Conservation (phyloP, 2,113 vertebrate genomes). For the Sinocyclocheilus rhinocerous region DNA sequence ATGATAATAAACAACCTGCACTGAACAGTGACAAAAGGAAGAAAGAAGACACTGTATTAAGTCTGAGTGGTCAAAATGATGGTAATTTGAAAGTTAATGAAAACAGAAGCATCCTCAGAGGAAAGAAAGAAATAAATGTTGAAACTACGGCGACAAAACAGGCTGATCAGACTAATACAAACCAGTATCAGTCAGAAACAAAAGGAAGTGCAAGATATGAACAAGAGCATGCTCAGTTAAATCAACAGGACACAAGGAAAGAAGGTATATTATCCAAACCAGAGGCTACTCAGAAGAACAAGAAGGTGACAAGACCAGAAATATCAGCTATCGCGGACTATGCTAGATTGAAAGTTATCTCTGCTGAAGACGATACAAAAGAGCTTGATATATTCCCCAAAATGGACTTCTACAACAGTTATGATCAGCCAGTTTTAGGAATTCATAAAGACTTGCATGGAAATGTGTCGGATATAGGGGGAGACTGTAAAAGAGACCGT, state of each 20-base stretch:
- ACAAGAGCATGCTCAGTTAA: not conserved
- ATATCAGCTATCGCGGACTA: conserved; percentile 59
- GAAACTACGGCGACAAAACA: conserved; percentile 9
- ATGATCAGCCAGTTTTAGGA: conserved; percentile 24
- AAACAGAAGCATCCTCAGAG: conserved; percentile 49
- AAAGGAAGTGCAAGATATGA: conserved; percentile 5
- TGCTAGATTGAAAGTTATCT: conserved; percentile 56
- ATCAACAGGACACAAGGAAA: conserved; percentile 25
- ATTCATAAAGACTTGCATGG: not conserved
- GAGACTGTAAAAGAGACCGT: conserved; percentile 28
- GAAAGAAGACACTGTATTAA: conserved; percentile 13
- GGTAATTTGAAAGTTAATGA: conserved; percentile 43
- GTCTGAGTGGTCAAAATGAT: conserved; percentile 21
- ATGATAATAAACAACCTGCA: not conserved
- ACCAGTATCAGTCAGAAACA: conserved; percentile 41
- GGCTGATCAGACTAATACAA: conserved; percentile 19
- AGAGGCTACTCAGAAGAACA: conserved; percentile 36
- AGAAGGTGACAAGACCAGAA: conserved; percentile 51
- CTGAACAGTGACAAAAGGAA: conserved; percentile 2
- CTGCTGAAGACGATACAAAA: conserved; percentile 45
- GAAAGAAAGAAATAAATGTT: conserved; percentile 47
- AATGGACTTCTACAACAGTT: conserved; percentile 40
- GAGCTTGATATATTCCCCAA: conserved; percentile 44
- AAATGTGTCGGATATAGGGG: not conserved
- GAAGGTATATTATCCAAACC: conserved; percentile 34